These are phyloP conservation scores for Prochilodus magdalenae DNA, from an alignment of 2,113 vertebrate genomes.

Conservation along the genomic window DNA sequence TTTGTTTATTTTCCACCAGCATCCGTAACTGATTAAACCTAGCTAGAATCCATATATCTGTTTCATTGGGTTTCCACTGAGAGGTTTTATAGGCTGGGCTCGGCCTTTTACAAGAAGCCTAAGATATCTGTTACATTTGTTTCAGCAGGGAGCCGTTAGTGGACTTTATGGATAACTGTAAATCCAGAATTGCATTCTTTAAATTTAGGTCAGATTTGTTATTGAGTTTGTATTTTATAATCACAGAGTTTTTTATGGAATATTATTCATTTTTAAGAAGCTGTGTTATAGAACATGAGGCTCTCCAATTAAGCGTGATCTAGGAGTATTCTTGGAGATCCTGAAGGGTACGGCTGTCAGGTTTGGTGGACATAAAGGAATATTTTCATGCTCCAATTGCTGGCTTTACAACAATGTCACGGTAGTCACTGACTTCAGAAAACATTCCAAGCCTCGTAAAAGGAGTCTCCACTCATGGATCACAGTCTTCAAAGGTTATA, in stretches of 20 bases:
- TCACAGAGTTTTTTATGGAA: neutral
- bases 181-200: neutral
- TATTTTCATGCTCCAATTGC: too few species aligned
- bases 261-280: too few species aligned
- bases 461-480: too few species aligned
- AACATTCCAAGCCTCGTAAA: too few species aligned
- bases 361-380: too few species aligned
- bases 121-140: neutral
- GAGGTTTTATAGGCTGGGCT: conserved; percentile 16
- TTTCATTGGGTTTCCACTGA: conserved; percentile 10
- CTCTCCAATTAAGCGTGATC: neutral
- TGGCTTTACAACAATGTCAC: too few species aligned
- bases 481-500: too few species aligned
- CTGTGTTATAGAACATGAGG: too few species aligned
- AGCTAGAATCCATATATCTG: conserved; percentile 13
- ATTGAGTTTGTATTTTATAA: neutral
- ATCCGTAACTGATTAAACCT: conserved; percentile 38
- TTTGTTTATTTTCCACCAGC: conserved; percentile 6
- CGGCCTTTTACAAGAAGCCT: conserved; percentile 8
- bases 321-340: too few species aligned
- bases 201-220: neutral
- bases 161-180: neutral
- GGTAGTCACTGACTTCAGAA: too few species aligned
- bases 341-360: too few species aligned
- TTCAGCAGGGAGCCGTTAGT: neutral